phyloP scores from a whole-genome alignment of 2,113 vertebrate genomes.

The Gobio gobio region DNA sequence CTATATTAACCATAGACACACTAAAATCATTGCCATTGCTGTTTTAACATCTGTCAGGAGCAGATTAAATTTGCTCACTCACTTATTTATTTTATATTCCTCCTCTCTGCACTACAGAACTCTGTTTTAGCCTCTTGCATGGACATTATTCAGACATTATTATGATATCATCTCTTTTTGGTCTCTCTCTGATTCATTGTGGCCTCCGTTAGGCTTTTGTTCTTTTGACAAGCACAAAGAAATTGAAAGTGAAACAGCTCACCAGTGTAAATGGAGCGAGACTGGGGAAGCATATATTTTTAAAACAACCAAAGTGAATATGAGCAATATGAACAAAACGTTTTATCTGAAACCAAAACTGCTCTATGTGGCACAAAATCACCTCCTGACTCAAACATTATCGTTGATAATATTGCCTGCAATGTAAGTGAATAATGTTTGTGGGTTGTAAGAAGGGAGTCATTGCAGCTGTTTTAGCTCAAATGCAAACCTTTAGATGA shows the following conservation, averaged over 20 bases:
- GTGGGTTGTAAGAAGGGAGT: background rate
- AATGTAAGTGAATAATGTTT: background rate
- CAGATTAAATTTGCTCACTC: constrained; percentile 13
- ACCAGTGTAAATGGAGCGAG: background rate
- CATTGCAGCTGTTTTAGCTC: background rate
- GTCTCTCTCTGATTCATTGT: constrained; percentile 13
- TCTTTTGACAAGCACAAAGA: constrained; percentile 10
- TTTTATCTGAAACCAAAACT: background rate
- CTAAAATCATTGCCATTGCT: constrained; percentile 21
- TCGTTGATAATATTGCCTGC: background rate
- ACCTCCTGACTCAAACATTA: background rate
- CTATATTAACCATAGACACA: constrained; percentile 23
- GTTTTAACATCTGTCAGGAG: constrained; percentile 17
- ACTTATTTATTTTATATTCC: constrained; percentile 5
- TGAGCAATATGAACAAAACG: background rate
- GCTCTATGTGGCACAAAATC: background rate
- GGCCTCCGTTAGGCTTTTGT: constrained; percentile 19
- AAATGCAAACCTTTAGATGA: background rate
- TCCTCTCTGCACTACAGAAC: background rate
- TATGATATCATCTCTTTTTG: constrained; percentile 21
- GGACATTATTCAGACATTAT: constrained; percentile 10
- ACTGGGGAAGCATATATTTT: background rate
- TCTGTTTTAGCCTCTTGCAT: background rate
- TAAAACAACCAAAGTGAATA: background rate
- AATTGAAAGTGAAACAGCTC: background rate